Base-by-base conservation (phyloP, 2,888 invertebrate genomes). In the Phaedon cochleariae region DNA sequence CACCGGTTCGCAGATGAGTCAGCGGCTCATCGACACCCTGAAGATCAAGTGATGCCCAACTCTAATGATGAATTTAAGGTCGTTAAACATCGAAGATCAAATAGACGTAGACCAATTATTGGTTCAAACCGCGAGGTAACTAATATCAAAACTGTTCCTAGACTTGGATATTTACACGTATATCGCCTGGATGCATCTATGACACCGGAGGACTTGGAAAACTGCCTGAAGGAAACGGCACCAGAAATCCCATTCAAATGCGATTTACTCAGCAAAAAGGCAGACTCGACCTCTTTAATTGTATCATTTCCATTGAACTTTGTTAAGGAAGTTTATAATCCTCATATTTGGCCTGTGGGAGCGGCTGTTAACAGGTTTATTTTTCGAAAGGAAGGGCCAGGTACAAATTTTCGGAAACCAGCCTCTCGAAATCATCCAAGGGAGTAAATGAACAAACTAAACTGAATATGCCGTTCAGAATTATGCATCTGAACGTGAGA, bases 301-400 rank as follows among this genome's bases (percentile, higher is more conserved):
- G 20, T 59, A 6, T 41, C 45, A 15, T 52, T 64, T 59, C 46
- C 64, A 45, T 15, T 52, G 1, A 49, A 53, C 21, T 17, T 49
- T 15, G 57, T 49, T 17, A 45, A 41, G 12, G 22, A 63, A 31
- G 58, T 49, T n/a, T 63, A 58, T n/a, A 37, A 58, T 51, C 46
- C 55, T 4, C 7, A 54, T 45, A 62, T 62, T 48, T 62, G 62
- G 55, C 55, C 55, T 7, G 21, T 31, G 34, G 55, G 62, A n/a
- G 55, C 55, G n/a, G 48, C 20, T 22, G 62, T 62, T 12, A 54
- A 18, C 18, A 34, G 55, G 26, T 62, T 52, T 18, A 17, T 29
- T 21, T 49, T 59, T 20, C 55, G 20, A n/a, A 34, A 18, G 2
- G 55, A 20, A 20, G 34, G 55, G 4, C 54, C 55, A 18, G 48